A percentile compares a stretch with the other conserved stretches of the same genome.
phyloP scores from a whole-genome alignment of 1,140 invertebrate genomes.

The Drosophila arizonae region DNA sequence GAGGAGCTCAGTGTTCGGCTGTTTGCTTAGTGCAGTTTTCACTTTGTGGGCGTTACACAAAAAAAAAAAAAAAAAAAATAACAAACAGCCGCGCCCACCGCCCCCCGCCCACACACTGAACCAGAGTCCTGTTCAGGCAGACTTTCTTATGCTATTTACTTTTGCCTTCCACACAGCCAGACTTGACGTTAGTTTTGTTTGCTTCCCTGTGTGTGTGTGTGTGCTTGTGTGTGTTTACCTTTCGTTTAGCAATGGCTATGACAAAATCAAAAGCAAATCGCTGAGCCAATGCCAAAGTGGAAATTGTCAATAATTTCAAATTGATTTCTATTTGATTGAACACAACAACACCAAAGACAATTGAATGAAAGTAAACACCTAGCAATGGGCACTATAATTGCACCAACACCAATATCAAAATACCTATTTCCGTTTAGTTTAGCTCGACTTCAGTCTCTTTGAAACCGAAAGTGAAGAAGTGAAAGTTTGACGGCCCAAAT shows the following conservation, averaged over 20 bases:
- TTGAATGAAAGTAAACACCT: constrained; percentile 41
- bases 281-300: constrained; percentile 76
- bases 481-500: constrained; percentile 60
- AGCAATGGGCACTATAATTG: constrained; percentile 50
- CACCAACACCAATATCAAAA: constrained; percentile 21
- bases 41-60: constrained; percentile 49
- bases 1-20: constrained; percentile 22
- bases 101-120: too few species aligned
- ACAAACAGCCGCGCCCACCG: constrained; percentile 27
- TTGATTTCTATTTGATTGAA: constrained; percentile 82
- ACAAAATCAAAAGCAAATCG: constrained; percentile 62
- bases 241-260: constrained; percentile 68
- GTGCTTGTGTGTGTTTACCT: constrained; percentile 57
- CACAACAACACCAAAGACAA: constrained; percentile 52
- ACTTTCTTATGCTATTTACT: constrained; percentile 50
- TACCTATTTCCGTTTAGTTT: constrained; percentile 19
- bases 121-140: neutral
- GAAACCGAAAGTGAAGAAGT: constrained; percentile 58
- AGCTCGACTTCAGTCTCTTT: neutral
- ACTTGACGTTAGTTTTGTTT: constrained; percentile 49
- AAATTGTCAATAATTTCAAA: constrained; percentile 83
- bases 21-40: constrained; percentile 66
- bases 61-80: constrained; percentile 32
- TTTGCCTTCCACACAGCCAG: constrained; percentile 49
- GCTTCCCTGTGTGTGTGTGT: constrained; percentile 21